These are phyloP conservation scores for Knipowitschia caucasica DNA, from an alignment of 2,797 vertebrate species.

Conservation along the genomic window DNA sequence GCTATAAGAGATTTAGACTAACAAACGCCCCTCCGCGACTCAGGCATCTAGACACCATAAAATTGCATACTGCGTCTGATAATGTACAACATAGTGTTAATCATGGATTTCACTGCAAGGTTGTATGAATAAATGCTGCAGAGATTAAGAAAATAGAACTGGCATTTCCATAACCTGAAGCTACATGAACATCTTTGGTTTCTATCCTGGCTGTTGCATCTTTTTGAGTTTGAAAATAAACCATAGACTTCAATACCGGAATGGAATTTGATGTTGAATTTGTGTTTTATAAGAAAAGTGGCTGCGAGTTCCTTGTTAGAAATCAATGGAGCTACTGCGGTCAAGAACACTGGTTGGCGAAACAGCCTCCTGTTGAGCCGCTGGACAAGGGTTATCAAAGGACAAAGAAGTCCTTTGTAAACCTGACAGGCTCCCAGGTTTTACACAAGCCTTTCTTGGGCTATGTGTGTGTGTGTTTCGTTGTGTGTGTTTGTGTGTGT, in stretches of 20 bases:
- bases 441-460: slow-evolving; percentile 34
- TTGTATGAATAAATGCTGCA: too few relatives aligned
- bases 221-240: background rate
- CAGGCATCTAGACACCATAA: too few relatives aligned
- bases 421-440: slow-evolving; percentile 66
- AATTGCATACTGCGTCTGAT: too few relatives aligned
- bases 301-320: slow-evolving; percentile 43
- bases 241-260: background rate
- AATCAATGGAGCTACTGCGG: slow-evolving; percentile 62
- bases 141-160: background rate
- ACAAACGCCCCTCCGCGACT: too few relatives aligned
- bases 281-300: slow-evolving; percentile 62
- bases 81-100: too few relatives aligned
- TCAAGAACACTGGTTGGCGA: slow-evolving; percentile 62
- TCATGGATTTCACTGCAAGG: too few relatives aligned
- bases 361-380: slow-evolving; percentile 67
- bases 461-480: slow-evolving; percentile 13
- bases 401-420: slow-evolving; percentile 76
- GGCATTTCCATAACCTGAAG: too few relatives aligned
- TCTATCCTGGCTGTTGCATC: background rate
- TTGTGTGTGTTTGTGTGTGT: slow-evolving; percentile 13
- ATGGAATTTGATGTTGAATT: slow-evolving; percentile 30
- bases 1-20: too few relatives aligned
- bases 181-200: background rate
- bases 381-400: slow-evolving; percentile 69